phyloP scores from a whole-genome alignment of 2,113 vertebrate genomes.

The Pithys albifrons region DNA sequence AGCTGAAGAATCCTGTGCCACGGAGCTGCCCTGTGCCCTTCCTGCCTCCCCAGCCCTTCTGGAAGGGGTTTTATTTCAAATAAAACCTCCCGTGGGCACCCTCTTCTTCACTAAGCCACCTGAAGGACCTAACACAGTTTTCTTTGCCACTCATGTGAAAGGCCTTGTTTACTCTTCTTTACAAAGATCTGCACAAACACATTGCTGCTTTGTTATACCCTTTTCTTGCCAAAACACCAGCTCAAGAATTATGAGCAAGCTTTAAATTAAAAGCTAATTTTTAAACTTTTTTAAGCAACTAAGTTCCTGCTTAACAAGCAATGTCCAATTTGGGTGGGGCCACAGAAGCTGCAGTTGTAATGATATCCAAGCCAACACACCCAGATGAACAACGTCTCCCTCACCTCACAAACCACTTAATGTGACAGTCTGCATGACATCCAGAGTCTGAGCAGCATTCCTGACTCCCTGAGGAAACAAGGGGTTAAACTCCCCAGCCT shows the following conservation, averaged over 20 bases:
- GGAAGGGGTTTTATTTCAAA: background rate
- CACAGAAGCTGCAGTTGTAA: conserved; percentile 40
- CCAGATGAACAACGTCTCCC: conserved; percentile 63
- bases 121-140: background rate
- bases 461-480: background rate
- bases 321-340: conserved; percentile 58
- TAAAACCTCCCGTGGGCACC: background rate
- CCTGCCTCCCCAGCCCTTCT: background rate
- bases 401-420: conserved; percentile 32
- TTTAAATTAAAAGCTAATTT: background rate
- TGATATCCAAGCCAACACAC: conserved; percentile 71
- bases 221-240: background rate
- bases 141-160: background rate
- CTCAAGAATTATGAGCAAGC: background rate
- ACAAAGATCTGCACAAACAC: background rate
- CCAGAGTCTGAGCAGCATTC: background rate
- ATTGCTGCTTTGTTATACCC: background rate
- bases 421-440: background rate
- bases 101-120: background rate
- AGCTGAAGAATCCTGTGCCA: background rate
- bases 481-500: background rate
- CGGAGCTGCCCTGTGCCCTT: fast-evolving
- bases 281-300: background rate
- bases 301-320: conserved; percentile 37
- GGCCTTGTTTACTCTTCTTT: background rate